Percentiles rank a stretch among this genome's conserved stretches.
phyloP scores from a whole-genome alignment of 2,888 invertebrate genomes.

The Atethmia centrago region DNA sequence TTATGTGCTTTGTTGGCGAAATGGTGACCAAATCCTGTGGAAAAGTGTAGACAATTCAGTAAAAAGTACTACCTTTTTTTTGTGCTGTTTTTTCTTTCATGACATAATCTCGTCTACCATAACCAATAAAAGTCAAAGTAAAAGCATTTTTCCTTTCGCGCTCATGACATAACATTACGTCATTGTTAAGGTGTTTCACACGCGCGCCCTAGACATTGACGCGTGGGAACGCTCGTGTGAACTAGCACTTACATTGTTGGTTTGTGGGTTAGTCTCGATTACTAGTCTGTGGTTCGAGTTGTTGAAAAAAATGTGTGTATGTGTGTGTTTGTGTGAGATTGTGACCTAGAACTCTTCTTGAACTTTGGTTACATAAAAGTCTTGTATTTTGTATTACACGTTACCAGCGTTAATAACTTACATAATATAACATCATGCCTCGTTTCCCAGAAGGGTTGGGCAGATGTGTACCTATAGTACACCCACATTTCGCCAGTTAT shows the following conservation, averaged over 20 bases:
- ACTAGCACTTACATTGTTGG: conserved; percentile 77
- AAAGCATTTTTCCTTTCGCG: conserved; percentile 82
- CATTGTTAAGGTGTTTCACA: conserved; percentile 72
- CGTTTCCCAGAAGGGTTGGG: no score
- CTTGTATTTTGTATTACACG: background rate
- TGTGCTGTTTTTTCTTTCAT: background rate
- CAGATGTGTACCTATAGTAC: no score
- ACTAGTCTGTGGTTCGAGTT: conserved; percentile 36
- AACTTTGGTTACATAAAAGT: conserved; percentile 40
- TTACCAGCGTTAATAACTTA: background rate
- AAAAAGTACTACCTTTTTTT: no score
- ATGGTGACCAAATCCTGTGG: background rate
- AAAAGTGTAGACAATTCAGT: no score
- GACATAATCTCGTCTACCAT: conserved; percentile 16
- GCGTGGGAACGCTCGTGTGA: conserved; percentile 81
- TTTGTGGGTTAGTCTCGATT: conserved; percentile 79
- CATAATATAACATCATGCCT: no score
- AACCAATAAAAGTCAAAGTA: conserved; percentile 62
- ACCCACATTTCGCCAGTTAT: no score
- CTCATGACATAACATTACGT: conserved; percentile 69
- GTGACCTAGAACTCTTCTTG: conserved; percentile 55
- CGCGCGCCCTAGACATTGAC: conserved; percentile 82
- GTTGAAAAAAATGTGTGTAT: conserved; percentile 30
- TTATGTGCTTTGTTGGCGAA: background rate
- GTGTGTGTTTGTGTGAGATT: conserved; percentile 3